phyloP scores from a whole-genome alignment of 2,797 vertebrate species.

The Cirrhinus molitorella region DNA sequence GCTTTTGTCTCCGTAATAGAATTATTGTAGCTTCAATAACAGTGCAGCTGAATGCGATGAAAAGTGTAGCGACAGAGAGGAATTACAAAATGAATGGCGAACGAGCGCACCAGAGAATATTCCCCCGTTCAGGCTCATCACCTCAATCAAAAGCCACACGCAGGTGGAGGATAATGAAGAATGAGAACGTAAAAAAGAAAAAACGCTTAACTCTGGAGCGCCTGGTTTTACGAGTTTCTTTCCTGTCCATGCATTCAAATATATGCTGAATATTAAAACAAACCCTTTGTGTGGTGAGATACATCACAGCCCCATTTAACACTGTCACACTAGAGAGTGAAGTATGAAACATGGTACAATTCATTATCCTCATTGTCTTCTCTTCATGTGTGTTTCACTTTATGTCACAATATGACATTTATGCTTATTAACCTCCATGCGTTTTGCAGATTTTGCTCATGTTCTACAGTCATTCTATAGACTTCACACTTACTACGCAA shows the following conservation, averaged over 20 bases:
- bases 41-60: constrained; percentile 30
- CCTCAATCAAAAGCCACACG: constrained; percentile 50
- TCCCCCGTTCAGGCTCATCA: constrained; percentile 23
- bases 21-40: constrained; percentile 50
- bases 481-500: neutral
- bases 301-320: constrained; percentile 45
- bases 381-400: neutral
- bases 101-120: constrained; percentile 21
- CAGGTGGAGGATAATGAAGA: constrained; percentile 37
- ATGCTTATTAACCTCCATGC: neutral
- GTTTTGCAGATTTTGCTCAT: neutral
- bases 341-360: neutral
- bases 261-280: constrained; percentile 38
- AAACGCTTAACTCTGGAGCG: neutral
- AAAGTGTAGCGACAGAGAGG: constrained; percentile 26
- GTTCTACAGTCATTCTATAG: neutral
- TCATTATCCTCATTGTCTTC: neutral
- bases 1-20: constrained; percentile 48
- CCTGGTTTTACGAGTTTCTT: constrained; percentile 21
- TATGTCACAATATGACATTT: neutral
- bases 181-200: neutral
- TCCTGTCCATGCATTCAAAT: constrained; percentile 37
- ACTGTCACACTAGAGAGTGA: neutral
- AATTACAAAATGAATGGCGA: constrained; percentile 23
- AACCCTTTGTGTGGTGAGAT: constrained; percentile 2